phyloP scores from a whole-genome alignment of 1,140 invertebrate genomes.

The Procambarus virginalis region DNA sequence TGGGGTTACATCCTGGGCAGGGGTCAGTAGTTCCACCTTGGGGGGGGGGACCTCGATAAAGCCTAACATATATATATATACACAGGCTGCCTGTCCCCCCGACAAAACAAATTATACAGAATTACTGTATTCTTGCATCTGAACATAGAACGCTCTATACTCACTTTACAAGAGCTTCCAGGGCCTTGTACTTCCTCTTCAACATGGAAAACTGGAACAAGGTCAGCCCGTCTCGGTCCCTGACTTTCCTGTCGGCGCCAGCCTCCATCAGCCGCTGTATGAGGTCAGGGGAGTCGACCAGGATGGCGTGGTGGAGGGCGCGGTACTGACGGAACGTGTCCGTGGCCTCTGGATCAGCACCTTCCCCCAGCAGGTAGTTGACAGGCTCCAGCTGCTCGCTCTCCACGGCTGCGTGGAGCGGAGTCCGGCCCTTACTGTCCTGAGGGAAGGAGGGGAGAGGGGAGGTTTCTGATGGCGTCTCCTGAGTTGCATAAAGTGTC shows the following conservation, averaged over 20 bases:
- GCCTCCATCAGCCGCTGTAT: slow-evolving; percentile 17
- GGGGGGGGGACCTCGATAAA: no score
- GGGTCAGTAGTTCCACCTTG: no score
- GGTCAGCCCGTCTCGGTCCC: slow-evolving; percentile 15
- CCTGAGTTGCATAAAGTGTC: no score
- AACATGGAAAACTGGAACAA: slow-evolving; percentile 45
- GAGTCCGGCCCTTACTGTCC: slow-evolving; percentile 39
- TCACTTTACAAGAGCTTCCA: slow-evolving; percentile 43
- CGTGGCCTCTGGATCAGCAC: slow-evolving; percentile 19
- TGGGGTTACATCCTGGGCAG: no score
- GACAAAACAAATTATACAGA: no score
- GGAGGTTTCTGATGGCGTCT: no score
- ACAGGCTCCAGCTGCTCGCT: slow-evolving; percentile 26
- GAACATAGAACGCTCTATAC: background rate
- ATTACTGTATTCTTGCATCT: no score
- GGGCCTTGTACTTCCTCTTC: slow-evolving; percentile 37
- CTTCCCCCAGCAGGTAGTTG: slow-evolving; percentile 9
- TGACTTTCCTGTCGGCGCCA: background rate
- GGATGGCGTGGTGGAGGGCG: slow-evolving; percentile 60
- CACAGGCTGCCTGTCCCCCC: no score
- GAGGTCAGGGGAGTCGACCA: slow-evolving; percentile 21
- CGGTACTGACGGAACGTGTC: slow-evolving; percentile 33
- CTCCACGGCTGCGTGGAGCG: slow-evolving; percentile 48
- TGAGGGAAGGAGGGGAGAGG: slow-evolving; percentile 11
- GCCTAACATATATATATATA: no score